Conservation (phyloP, 2,888 invertebrate species). For the Druceiella hillmani region DNA sequence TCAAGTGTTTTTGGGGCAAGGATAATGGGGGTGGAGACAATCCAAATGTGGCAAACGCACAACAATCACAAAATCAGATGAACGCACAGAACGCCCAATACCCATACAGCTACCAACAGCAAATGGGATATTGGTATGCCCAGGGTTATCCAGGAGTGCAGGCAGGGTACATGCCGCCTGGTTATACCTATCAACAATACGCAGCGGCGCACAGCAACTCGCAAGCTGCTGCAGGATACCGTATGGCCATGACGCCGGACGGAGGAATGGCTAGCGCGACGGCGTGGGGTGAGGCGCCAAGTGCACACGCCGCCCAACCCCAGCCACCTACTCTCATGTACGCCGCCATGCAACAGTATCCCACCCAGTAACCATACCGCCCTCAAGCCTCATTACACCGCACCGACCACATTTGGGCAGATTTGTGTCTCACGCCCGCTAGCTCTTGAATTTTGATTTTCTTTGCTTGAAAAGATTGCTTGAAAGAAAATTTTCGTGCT, state of each 20-base stretch:
- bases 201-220: slow-evolving; percentile 61
- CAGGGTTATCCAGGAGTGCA: slow-evolving; percentile 73
- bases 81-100: slow-evolving; percentile 70
- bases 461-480: too few relatives aligned
- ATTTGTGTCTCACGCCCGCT: too few relatives aligned
- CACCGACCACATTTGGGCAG: too few relatives aligned
- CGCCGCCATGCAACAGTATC: slow-evolving; percentile 76
- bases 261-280: slow-evolving; percentile 41
- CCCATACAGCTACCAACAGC: slow-evolving; percentile 82
- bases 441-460: too few relatives aligned
- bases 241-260: slow-evolving; percentile 59
- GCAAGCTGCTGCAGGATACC: slow-evolving; percentile 61
- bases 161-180: slow-evolving; percentile 74
- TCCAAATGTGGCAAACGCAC: slow-evolving; percentile 15
- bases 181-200: slow-evolving; percentile 62
- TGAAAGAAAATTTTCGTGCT: too few relatives aligned
- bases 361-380: slow-evolving; percentile 87
- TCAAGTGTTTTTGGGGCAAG: slow-evolving; percentile 99
- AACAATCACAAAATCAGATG: slow-evolving; percentile 35
- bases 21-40: slow-evolving; percentile 78
- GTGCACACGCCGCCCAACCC: too few relatives aligned
- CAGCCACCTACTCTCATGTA: slow-evolving; percentile 64
- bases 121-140: slow-evolving; percentile 91
- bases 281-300: slow-evolving; percentile 52
- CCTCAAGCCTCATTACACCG: too few relatives aligned